A percentile compares a stretch with the other conserved stretches of the same genome.
These are phyloP conservation scores for Ennomos quercinarius DNA, from an alignment of 2,888 invertebrate species.

Conservation along the genomic window DNA sequence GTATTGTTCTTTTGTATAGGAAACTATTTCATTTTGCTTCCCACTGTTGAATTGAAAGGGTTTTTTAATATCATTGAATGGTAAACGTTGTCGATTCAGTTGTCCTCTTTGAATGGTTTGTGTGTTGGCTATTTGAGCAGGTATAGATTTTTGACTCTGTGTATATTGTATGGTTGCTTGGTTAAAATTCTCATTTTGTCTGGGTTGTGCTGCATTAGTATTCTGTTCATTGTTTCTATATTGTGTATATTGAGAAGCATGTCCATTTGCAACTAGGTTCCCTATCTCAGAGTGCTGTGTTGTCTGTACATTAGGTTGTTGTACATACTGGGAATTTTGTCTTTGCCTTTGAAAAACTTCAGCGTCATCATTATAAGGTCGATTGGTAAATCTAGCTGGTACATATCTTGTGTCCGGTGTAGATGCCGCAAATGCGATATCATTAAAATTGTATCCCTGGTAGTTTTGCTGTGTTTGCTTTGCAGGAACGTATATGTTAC, in stretches of 20 bases:
- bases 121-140: slow-evolving; percentile 43
- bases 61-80: slow-evolving; percentile 54
- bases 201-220: slow-evolving; percentile 41
- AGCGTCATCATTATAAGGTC: slow-evolving; percentile 46
- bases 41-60: slow-evolving; percentile 49
- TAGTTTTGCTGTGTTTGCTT: slow-evolving; percentile 62
- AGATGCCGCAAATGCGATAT: slow-evolving; percentile 63
- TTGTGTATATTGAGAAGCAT: slow-evolving; percentile 39
- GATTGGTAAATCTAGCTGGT: slow-evolving; percentile 55
- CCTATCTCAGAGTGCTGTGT: slow-evolving; percentile 46
- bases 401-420: slow-evolving; percentile 70
- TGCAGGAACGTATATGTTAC: slow-evolving; percentile 65
- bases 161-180: slow-evolving; percentile 44
- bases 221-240: slow-evolving; percentile 25
- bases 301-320: slow-evolving; percentile 49
- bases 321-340: slow-evolving; percentile 56
- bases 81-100: slow-evolving; percentile 50
- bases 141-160: slow-evolving; percentile 47
- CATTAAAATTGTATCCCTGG: slow-evolving; percentile 53
- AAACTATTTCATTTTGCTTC: slow-evolving; percentile 51
- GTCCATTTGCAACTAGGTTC: slow-evolving; percentile 54
- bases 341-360: slow-evolving; percentile 64
- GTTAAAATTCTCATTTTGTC: slow-evolving; percentile 49
- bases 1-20: slow-evolving; percentile 59
- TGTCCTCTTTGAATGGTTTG: slow-evolving; percentile 52